Evolutionary conservation across 2,888 invertebrate genomes (phyloP).

Genomic region (Torymus tubicola): DNA sequence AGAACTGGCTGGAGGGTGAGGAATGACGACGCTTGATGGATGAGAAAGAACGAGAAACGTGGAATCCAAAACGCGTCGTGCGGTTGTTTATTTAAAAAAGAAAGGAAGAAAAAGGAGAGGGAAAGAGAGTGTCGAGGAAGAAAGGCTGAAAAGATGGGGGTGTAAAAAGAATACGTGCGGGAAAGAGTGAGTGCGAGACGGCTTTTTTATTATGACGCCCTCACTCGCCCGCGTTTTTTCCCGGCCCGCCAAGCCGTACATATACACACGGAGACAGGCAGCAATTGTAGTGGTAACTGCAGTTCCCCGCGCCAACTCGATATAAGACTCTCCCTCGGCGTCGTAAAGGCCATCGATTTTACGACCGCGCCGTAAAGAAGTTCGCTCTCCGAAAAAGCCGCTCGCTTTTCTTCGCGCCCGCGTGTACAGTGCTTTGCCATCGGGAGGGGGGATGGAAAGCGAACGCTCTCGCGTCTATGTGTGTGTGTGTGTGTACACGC

Average conservation of each 20-base stretch:
- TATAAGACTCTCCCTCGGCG: conserved; percentile 22
- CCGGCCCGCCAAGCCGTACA: not conserved
- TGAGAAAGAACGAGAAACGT: not conserved
- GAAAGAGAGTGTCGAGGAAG: not conserved
- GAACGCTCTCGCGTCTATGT: not conserved
- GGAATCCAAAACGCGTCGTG: conserved; percentile 19
- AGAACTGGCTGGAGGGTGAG: no score
- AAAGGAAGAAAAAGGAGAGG: not conserved
- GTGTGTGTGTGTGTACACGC: not conserved
- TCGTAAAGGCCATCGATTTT: conserved; percentile 56
- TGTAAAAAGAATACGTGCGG: conserved; percentile 10
- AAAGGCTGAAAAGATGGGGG: conserved; percentile 4
- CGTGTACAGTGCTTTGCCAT: not conserved
- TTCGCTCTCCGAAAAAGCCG: conserved; percentile 16
- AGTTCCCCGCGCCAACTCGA: conserved; percentile 43
- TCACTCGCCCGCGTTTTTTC: not conserved
- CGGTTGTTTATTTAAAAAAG: not conserved
- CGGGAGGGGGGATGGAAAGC: not conserved
- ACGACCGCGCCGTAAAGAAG: conserved; percentile 51
- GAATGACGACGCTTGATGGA: no score
- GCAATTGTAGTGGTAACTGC: conserved; percentile 51
- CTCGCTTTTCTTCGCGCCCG: conserved; percentile 4
- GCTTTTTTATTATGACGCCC: conserved; percentile 43
- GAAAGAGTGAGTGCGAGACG: conserved; percentile 5
- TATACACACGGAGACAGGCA: not conserved